Conservation (phyloP, 2,113 vertebrate species). For the Anseranas semipalmata region DNA sequence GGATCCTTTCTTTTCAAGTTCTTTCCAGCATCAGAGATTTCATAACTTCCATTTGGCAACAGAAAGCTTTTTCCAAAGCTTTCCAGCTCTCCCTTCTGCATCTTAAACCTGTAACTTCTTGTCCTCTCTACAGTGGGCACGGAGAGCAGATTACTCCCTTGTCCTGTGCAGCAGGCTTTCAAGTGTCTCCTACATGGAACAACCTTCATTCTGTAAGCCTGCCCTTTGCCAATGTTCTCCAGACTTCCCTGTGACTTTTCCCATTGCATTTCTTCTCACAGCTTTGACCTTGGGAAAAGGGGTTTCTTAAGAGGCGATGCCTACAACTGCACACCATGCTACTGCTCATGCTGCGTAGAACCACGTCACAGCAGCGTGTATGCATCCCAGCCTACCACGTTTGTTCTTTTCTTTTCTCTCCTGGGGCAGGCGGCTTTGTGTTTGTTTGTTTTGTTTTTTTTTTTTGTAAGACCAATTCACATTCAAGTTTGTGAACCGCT, state of each 20-base stretch:
- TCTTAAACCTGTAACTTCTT: neutral
- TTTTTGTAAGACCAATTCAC: neutral
- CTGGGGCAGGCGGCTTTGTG: neutral
- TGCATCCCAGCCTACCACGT: neutral
- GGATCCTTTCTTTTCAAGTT: neutral
- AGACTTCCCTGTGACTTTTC: neutral
- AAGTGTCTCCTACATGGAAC: fast-evolving
- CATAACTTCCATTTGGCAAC: neutral
- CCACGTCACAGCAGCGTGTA: neutral
- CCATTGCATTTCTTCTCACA: neutral
- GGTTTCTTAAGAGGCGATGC: neutral
- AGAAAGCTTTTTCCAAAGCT: neutral
- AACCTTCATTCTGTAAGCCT: neutral
- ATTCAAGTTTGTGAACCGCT: neutral
- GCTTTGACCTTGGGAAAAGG: neutral
- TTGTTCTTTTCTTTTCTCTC: neutral
- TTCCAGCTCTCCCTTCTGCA: neutral
- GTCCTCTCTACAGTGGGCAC: neutral
- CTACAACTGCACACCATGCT: neutral
- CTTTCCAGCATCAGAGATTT: neutral
- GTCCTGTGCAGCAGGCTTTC: neutral
- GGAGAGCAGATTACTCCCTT: neutral
- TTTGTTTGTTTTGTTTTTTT: neutral
- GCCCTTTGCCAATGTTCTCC: neutral
- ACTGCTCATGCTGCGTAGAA: neutral